Conservation (phyloP, 2,888 invertebrate genomes). For the Cataglyphis rosenhaueri region DNA sequence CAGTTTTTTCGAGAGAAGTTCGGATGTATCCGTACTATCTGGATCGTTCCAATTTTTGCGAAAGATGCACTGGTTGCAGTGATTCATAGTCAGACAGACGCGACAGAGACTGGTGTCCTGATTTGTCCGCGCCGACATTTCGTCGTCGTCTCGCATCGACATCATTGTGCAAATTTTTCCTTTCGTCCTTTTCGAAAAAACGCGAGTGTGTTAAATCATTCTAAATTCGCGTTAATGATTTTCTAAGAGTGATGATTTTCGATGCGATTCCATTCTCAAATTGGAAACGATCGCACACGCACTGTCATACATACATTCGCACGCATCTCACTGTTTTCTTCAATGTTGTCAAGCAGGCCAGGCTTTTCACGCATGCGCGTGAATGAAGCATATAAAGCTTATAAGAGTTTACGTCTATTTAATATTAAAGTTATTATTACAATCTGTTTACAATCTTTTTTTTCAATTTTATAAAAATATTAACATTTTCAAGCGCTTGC, state of each 20-base stretch:
- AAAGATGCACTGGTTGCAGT: slow-evolving; percentile 77
- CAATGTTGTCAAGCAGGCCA: background rate
- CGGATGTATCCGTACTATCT: slow-evolving; percentile 45
- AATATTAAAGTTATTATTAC: no score
- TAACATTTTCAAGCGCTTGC: no score
- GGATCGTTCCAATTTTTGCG: slow-evolving; percentile 47
- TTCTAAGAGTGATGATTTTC: slow-evolving; percentile 14
- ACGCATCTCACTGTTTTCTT: background rate
- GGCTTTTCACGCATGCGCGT: background rate
- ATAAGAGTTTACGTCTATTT: no score
- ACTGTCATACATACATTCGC: background rate
- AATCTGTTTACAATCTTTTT: no score
- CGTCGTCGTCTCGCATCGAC: slow-evolving; percentile 59
- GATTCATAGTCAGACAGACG: slow-evolving; percentile 75
- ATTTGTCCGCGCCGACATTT: slow-evolving; percentile 38
- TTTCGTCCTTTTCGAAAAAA: background rate
- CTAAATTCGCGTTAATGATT: background rate
- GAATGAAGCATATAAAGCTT: no score
- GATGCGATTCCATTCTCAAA: slow-evolving; percentile 41
- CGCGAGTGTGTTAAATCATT: background rate
- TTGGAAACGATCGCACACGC: background rate
- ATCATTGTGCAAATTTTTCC: background rate
- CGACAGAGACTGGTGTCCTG: slow-evolving; percentile 72
- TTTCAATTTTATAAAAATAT: no score
- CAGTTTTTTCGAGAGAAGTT: slow-evolving; percentile 72